Percentiles rank a stretch among this genome's conserved stretches.
Evolutionary conservation across 2,888 invertebrate species (phyloP).

Genomic region (Phymatocera aterrima): DNA sequence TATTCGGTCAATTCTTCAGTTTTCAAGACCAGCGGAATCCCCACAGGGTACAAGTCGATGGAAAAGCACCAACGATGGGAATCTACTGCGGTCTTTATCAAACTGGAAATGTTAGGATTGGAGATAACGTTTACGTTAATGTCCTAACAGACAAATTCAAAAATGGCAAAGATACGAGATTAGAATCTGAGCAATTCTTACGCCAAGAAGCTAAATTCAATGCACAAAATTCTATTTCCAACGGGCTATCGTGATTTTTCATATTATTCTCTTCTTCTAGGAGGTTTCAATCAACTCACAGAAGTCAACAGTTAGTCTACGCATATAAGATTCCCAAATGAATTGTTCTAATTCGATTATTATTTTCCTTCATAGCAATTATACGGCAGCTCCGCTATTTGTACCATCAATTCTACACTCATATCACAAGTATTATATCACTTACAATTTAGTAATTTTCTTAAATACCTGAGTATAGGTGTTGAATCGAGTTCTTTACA

Average conservation of each 20-base stretch:
- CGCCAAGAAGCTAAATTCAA: constrained; percentile 8
- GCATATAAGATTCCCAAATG: neutral
- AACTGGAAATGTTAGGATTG: constrained; percentile 74
- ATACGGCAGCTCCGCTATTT: too few species aligned
- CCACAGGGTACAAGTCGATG: constrained; percentile 61
- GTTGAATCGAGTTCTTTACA: too few species aligned
- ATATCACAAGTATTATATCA: too few species aligned
- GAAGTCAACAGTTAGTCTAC: neutral
- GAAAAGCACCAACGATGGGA: constrained; percentile 75
- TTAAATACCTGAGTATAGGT: too few species aligned
- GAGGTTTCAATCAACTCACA: neutral
- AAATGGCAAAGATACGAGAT: neutral
- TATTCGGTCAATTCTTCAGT: constrained; percentile 51
- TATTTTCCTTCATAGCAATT: too few species aligned
- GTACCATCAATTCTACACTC: too few species aligned
- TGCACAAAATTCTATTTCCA: neutral
- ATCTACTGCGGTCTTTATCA: constrained; percentile 75
- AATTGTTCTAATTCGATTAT: neutral
- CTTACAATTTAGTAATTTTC: too few species aligned
- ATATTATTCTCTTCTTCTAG: neutral
- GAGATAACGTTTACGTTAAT: constrained; percentile 76
- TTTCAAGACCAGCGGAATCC: constrained; percentile 59
- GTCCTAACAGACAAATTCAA: neutral
- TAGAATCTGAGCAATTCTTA: constrained; percentile 28
- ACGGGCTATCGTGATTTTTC: neutral